Evolutionary conservation across 2,113 vertebrate species (phyloP).

Genomic region (Catharus bicknelli): DNA sequence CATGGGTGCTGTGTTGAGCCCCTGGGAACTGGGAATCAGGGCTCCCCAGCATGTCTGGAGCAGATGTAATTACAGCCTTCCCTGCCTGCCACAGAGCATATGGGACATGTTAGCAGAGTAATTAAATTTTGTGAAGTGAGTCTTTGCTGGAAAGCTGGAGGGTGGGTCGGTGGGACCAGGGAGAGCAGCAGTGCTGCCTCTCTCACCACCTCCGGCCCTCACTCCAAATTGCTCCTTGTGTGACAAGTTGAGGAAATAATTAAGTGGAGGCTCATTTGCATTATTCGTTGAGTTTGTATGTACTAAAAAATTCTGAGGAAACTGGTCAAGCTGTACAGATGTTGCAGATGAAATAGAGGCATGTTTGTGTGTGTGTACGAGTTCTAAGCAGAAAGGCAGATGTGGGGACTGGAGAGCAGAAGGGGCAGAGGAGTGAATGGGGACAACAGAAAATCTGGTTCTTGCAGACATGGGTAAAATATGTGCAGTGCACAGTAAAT

Average conservation of each 20-base stretch:
- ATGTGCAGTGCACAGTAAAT: background rate
- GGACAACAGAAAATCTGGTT: background rate
- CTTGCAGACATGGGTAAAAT: background rate
- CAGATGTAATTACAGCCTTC: conserved; percentile 68
- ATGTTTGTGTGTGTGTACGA: background rate
- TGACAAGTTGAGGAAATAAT: conserved; percentile 58
- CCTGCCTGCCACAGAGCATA: conserved; percentile 69
- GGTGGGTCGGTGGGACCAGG: conserved; percentile 60
- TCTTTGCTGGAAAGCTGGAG: conserved; percentile 60
- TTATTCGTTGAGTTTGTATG: conserved; percentile 40
- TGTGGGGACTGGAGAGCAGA: background rate
- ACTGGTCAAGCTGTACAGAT: background rate
- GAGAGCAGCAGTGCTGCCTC: conserved; percentile 26
- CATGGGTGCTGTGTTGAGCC: background rate
- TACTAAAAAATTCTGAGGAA: background rate
- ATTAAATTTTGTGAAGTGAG: conserved; percentile 74
- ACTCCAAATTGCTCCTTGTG: conserved; percentile 25
- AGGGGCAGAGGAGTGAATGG: background rate
- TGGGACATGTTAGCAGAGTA: conserved; percentile 71
- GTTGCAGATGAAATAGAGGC: background rate
- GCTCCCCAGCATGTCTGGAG: conserved; percentile 20
- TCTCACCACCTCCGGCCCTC: conserved; percentile 1
- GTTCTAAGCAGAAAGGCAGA: background rate
- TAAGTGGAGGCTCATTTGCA: conserved; percentile 52
- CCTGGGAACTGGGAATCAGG: background rate